Percentiles rank a stretch among this genome's conserved stretches.
Conservation (phyloP, 2,797 vertebrate genomes). For the Enteromius fasciolatus region DNA sequence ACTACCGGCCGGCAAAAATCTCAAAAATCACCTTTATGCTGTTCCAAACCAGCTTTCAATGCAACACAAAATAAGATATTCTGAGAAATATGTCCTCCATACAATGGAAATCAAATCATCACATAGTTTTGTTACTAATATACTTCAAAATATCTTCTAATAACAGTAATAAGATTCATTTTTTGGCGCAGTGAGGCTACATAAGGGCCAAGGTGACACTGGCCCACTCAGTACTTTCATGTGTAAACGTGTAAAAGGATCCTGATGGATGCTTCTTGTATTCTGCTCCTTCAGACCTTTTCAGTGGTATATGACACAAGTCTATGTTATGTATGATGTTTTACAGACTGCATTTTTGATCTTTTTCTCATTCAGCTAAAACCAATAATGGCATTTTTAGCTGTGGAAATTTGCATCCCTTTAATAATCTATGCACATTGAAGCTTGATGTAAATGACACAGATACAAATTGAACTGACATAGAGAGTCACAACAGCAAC, state of each 20-base stretch:
- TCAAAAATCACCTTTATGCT: not conserved
- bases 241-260: not conserved
- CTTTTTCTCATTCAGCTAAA: not conserved
- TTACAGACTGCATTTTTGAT: not conserved
- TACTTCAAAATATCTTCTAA: not conserved
- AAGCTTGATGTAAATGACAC: too few relatives aligned
- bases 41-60: not conserved
- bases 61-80: not conserved
- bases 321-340: not conserved
- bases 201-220: not conserved
- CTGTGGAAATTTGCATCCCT: too few relatives aligned
- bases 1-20: conserved; percentile 60
- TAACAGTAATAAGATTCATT: not conserved
- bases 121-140: not conserved
- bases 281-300: not conserved
- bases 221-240: not conserved
- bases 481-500: not conserved
- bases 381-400: too few relatives aligned
- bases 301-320: not conserved
- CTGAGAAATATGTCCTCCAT: not conserved
- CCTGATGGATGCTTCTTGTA: not conserved
- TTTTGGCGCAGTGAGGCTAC: not conserved
- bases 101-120: not conserved
- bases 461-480: too few relatives aligned
- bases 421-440: too few relatives aligned